These are phyloP conservation scores for Asarcornis scutulata DNA, from an alignment of 2,113 vertebrate genomes.

Conservation along the genomic window DNA sequence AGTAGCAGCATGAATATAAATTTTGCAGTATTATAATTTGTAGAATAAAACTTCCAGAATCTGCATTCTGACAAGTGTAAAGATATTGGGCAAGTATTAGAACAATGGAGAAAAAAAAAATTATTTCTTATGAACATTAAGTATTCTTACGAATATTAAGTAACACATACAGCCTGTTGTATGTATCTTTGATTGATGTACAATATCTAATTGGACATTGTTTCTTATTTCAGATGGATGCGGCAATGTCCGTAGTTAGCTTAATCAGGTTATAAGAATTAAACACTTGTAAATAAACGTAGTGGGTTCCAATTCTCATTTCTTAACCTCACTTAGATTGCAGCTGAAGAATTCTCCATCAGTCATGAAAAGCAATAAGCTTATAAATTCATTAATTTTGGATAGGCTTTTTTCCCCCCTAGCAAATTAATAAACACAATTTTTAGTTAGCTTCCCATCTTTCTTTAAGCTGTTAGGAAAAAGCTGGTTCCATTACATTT, in stretches of 20 bases:
- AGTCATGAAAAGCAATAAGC: constrained; percentile 30
- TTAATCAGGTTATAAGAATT: background rate
- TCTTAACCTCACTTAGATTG: constrained; percentile 20
- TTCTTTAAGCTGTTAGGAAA: constrained; percentile 46
- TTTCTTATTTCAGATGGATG: background rate
- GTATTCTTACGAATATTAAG: background rate
- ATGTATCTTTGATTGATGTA: background rate
- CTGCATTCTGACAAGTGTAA: background rate
- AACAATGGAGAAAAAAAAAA: background rate
- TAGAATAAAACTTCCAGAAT: background rate
- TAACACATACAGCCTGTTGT: background rate
- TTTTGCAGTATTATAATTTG: background rate
- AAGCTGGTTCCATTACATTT: constrained; percentile 68
- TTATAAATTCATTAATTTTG: constrained; percentile 44
- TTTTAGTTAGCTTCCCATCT: constrained; percentile 34
- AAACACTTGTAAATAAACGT: constrained; percentile 15
- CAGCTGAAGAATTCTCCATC: constrained; percentile 15
- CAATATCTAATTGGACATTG: background rate
- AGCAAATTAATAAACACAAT: constrained; percentile 16
- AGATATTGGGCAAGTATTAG: background rate
- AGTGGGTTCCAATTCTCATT: background rate
- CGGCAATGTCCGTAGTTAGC: background rate
- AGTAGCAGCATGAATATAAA: background rate
- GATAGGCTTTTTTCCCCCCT: background rate
- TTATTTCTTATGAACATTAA: background rate